Base-by-base conservation (phyloP, 2,797 vertebrate species). In the Orientallactaga sibirica region DNA sequence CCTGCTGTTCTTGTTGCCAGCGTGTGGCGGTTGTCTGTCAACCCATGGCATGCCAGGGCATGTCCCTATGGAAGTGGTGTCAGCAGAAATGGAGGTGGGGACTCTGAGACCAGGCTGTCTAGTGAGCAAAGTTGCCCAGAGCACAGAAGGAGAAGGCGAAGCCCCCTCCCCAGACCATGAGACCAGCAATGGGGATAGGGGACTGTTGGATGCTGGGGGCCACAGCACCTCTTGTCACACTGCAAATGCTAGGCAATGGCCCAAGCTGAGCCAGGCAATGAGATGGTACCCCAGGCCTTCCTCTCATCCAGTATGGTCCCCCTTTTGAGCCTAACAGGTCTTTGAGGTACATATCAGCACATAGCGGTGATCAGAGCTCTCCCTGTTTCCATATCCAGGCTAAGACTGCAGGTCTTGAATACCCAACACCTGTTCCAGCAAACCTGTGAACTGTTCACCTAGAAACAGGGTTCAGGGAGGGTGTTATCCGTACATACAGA, bases 321-420 rank as follows among this genome's bases (percentile, higher is more conserved):
- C 82, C 67, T 68, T 48, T 27, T 41, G 95, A 95, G 94, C 94
- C 96, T 97, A 97, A 97, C 96, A 97, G 97, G 98, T 97, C 96
- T 96, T 93, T 94, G 68, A 89, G 97, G 92, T 81, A 95, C 97
- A 96, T 97, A 96, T 95, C 97, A 97, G 95, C 91, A 95, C 96
- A 96, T 7, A 78, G 98, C 97, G 98, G 97, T 98, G 96, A 97
- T 93, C 94, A 89, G 95, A 96, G 96, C 92, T 91, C 79, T 94
- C 70, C 91, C 27, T 6, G 89, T 95, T 91, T 95, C 81, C 73
- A 33, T 25, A 87, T 14, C 19, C 27, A 11, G 90, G 93, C 96
- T 97, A 97, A 98, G 98, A 98, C 98, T 98, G 98, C 97, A 97
- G 88, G 99, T 98, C 99, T 99, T 94, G 97, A 98, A 99, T 98